A percentile compares a stretch with the other conserved stretches of the same genome.
Evolutionary conservation across 2,797 vertebrate genomes (phyloP).

Genomic region (Coreius guichenoti): DNA sequence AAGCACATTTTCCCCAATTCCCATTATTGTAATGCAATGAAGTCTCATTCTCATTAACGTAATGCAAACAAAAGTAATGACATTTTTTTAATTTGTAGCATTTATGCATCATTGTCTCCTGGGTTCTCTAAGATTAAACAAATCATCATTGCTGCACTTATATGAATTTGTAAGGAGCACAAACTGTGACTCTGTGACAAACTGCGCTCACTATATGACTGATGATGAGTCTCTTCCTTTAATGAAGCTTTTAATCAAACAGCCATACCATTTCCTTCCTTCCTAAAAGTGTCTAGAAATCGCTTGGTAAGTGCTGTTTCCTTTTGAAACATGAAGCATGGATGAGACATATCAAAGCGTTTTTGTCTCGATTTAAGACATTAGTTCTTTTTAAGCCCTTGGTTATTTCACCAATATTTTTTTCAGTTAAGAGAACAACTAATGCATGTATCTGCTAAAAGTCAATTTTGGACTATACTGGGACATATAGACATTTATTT

Average conservation of each 20-base stretch:
- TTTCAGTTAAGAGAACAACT: neutral
- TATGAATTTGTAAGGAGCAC: neutral
- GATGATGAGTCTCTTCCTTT: neutral
- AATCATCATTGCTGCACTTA: neutral
- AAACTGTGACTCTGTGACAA: neutral
- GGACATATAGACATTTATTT: neutral
- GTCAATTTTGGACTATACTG: neutral
- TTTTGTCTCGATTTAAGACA: neutral
- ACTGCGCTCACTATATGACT: neutral
- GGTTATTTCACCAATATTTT: neutral
- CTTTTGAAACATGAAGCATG: neutral
- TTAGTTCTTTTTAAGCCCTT: neutral
- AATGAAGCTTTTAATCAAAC: neutral
- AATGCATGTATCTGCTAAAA: neutral
- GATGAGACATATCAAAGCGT: neutral
- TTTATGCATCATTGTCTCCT: slow-evolving; percentile 1
- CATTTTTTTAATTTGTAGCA: neutral
- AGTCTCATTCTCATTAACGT: neutral
- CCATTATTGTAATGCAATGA: neutral
- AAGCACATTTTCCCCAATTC: neutral
- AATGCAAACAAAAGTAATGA: slow-evolving; percentile 4
- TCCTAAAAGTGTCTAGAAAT: neutral
- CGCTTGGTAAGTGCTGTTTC: neutral
- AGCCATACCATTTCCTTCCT: neutral
- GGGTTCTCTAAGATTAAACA: slow-evolving; percentile 1